Base-by-base conservation (phyloP, 2,888 invertebrate genomes). In the Orthonevra nobilis region DNA sequence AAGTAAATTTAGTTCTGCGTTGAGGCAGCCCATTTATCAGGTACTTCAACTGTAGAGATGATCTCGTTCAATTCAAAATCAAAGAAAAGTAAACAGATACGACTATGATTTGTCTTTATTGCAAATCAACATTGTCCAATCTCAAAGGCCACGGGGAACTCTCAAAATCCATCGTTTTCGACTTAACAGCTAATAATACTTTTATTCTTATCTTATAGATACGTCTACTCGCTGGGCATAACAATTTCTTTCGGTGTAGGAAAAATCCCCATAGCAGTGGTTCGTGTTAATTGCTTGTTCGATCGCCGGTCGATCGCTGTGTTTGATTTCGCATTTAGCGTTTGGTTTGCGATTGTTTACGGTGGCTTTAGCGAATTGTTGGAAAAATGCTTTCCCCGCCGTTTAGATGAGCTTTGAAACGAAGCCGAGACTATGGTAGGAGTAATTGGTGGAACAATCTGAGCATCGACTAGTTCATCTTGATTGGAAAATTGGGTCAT, bases 281-380 rank as follows among this genome's bases (percentile, higher is more conserved):
- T 20, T 48, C 5, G 52, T 60, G 58, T 38, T 64, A 66, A 60
- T 34, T 26, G 52, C 54, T 58, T 32, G 52, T 54, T 40, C 38
- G 72, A 77, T 72, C 77, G 46, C n/a, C n/a, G n/a, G n/a, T 34
- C 54, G 64, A 77, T 66, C 34, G 52, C 26, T 77, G 23, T 72
- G 46, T 77, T 77, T 77, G 77, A 77, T 72, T 77, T 77, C 40
- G 32, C 64, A 66, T 72, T 77, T 72, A 72, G 46, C 38, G 5
- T 3, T 17, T 26, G 40, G n/a, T 20, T 52, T 44, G n/a, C 10
- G 40, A n/a, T 40, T 44, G 17, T 48, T 72, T 56, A 23, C 5
- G 20, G 9, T 20, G 36, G 63, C n/a, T n/a, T n/a, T n/a, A n/a
- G n/a, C n/a, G n/a, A n/a, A n/a, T n/a, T n/a, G n/a, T n/a, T n/a